Percentiles rank a stretch among this genome's conserved stretches.
Evolutionary conservation across 2,797 vertebrate species (phyloP).

Genomic region (Chelidonichthys spinosus): DNA sequence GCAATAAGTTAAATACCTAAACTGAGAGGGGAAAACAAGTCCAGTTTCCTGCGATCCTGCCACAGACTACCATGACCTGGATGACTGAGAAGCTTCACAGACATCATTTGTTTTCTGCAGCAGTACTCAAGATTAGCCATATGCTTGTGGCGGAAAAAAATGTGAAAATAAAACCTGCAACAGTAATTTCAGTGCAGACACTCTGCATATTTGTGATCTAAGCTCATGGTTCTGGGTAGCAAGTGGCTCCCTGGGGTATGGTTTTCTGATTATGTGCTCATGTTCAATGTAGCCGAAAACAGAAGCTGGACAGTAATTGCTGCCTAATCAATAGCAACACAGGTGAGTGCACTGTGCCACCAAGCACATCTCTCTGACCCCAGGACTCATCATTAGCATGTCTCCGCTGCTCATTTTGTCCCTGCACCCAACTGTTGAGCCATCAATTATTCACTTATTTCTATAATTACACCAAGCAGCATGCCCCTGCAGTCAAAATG

Average conservation of each 20-base stretch:
- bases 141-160: no score
- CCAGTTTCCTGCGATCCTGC: no score
- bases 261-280: constrained; percentile 40
- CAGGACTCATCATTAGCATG: constrained; percentile 46
- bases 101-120: neutral
- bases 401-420: constrained; percentile 48
- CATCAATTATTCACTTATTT: constrained; percentile 69
- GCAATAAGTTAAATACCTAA: no score
- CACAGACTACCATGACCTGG: no score
- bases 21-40: no score
- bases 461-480: constrained; percentile 55
- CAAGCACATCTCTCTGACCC: constrained; percentile 42
- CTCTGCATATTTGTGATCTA: constrained; percentile 1
- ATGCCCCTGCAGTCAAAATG: constrained; percentile 37
- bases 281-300: constrained; percentile 45
- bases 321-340: constrained; percentile 50
- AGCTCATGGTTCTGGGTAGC: constrained; percentile 18
- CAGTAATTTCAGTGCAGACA: constrained; percentile 24
- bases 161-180: constrained; percentile 21
- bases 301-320: constrained; percentile 43
- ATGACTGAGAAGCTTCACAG: no score
- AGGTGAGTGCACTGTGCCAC: constrained; percentile 31
- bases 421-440: constrained; percentile 51
- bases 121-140: neutral
- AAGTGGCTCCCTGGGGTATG: constrained; percentile 9